Evolutionary conservation across 2,113 vertebrate species (phyloP).

Genomic region (Ailuropoda melanoleuca): DNA sequence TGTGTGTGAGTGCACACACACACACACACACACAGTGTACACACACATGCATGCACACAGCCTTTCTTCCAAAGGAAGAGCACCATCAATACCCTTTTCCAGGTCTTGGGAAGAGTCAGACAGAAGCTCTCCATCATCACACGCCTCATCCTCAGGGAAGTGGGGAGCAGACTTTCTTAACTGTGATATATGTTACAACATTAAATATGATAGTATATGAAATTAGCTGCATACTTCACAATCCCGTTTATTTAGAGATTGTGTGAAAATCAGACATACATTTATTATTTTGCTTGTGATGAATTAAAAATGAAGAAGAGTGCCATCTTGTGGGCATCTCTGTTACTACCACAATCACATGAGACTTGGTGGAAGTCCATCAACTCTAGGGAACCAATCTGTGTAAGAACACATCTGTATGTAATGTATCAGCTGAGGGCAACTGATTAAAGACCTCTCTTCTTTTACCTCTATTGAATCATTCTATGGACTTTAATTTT

Average conservation of each 20-base stretch:
- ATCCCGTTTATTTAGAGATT: not conserved
- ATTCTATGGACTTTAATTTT: not conserved
- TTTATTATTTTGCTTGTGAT: not conserved
- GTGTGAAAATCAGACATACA: not conserved
- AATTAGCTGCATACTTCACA: not conserved
- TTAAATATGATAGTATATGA: not conserved
- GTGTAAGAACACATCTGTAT: not conserved
- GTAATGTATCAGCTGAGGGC: not conserved
- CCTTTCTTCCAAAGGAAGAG: not conserved
- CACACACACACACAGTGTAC: not conserved
- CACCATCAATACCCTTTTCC: not conserved
- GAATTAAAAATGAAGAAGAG: not conserved
- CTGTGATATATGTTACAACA: not conserved
- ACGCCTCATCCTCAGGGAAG: not conserved
- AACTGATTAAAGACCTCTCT: not conserved
- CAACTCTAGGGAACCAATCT: not conserved
- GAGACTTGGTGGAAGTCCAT: too few species aligned
- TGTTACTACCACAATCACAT: not conserved
- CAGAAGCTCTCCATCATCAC: too few species aligned
- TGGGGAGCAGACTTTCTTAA: not conserved
- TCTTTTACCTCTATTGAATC: not conserved
- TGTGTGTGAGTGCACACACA: not conserved
- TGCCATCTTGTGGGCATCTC: constrained; percentile 53
- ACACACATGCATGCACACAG: too few species aligned
- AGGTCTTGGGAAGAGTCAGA: not conserved